Evolutionary conservation across 2,113 vertebrate species (phyloP).

Genomic region (Myocastor coypus): DNA sequence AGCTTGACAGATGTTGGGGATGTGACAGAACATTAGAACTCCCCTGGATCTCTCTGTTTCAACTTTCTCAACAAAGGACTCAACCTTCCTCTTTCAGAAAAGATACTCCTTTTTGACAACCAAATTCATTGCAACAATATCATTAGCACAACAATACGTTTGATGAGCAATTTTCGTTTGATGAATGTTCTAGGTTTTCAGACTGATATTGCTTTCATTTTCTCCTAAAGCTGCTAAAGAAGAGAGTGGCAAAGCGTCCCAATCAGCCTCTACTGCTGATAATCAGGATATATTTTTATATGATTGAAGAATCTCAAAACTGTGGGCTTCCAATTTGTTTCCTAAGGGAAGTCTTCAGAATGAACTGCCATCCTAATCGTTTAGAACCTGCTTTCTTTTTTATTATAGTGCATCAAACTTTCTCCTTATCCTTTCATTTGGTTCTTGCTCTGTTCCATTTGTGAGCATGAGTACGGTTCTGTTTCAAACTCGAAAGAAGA

Average conservation of each 20-base stretch:
- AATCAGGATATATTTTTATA: constrained; percentile 26
- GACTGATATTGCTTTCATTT: constrained; percentile 55
- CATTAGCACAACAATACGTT: constrained; percentile 58
- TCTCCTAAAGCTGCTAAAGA: constrained; percentile 23
- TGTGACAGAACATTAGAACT: rapidly evolving
- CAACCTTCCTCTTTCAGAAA: not conserved
- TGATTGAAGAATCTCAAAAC: constrained; percentile 59
- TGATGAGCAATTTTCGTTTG: constrained; percentile 69
- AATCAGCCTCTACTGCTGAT: constrained; percentile 44
- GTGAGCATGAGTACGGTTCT: constrained; percentile 16
- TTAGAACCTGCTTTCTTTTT: constrained; percentile 43
- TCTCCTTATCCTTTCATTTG: not conserved
- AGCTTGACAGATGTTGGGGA: not conserved
- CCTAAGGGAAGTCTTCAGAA: not conserved
- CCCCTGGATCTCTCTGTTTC: not conserved
- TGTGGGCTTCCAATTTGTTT: constrained; percentile 34
- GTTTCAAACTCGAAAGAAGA: not conserved
- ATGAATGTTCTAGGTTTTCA: constrained; percentile 66
- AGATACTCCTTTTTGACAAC: not conserved
- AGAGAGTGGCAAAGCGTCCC: not conserved
- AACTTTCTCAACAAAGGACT: not conserved
- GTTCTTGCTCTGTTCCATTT: not conserved
- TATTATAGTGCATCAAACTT: not conserved
- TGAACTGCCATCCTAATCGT: not conserved
- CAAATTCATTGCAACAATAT: constrained; percentile 58